These are phyloP conservation scores for Acomys russatus DNA, from an alignment of 2,797 vertebrate species.

Conservation along the genomic window DNA sequence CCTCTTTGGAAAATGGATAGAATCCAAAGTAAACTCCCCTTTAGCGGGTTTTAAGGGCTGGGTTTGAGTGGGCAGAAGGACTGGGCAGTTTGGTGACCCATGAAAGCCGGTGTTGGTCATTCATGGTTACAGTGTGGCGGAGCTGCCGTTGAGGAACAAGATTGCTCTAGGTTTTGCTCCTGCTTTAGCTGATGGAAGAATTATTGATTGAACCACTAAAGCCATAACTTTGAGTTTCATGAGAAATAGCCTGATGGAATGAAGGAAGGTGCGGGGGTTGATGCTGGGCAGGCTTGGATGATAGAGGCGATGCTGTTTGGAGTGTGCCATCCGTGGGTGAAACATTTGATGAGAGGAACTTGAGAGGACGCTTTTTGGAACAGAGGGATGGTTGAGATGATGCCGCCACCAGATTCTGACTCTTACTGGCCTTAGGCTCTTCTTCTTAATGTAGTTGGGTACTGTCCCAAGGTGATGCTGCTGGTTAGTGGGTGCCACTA, in stretches of 20 bases:
- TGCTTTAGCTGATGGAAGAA: conserved; percentile 26
- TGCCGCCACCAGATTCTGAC: conserved; percentile 2
- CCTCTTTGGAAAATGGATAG: conserved; percentile 60
- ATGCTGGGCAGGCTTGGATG: neutral
- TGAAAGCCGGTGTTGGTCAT: conserved; percentile 19
- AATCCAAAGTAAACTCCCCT: conserved; percentile 54
- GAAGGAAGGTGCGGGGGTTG: neutral
- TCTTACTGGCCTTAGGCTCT: neutral
- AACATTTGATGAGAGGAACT: neutral
- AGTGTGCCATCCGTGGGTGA: neutral
- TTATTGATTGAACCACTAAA: conserved; percentile 29
- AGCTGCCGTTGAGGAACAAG: conserved; percentile 5
- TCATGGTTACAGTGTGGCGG: neutral
- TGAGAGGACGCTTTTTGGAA: neutral
- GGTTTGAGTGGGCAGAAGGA: neutral
- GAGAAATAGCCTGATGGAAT: conserved; percentile 12
- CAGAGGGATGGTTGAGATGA: neutral
- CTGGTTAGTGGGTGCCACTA: neutral
- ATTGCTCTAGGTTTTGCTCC: neutral
- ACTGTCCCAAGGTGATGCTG: neutral
- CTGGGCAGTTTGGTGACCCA: neutral
- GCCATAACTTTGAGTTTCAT: conserved; percentile 51
- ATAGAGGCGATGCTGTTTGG: conserved; percentile 21
- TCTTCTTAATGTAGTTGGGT: neutral
- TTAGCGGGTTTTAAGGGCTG: neutral